Conservation (phyloP, 2,888 invertebrate genomes). For the Ichneumon xanthorius region DNA sequence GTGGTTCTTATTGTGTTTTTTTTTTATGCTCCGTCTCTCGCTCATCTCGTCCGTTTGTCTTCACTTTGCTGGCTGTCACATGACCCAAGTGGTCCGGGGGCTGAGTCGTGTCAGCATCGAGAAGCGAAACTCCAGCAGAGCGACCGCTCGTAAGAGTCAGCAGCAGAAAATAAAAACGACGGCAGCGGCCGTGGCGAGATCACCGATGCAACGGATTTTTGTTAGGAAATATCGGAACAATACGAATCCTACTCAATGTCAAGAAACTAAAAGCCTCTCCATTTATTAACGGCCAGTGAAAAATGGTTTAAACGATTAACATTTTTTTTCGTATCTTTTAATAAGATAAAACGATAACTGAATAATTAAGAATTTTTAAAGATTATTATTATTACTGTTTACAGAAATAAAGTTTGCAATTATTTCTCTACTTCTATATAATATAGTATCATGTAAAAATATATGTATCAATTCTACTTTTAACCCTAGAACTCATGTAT, state of each 20-base stretch:
- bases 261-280: not conserved
- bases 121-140: conserved; percentile 40
- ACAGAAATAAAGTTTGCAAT: too few relatives aligned
- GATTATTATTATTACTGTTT: not conserved
- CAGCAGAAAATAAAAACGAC: conserved; percentile 31
- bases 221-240: not conserved
- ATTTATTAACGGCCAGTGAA: not conserved
- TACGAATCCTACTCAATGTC: not conserved
- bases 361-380: too few relatives aligned
- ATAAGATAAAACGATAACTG: not conserved
- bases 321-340: too few relatives aligned
- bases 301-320: not conserved
- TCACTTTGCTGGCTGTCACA: conserved; percentile 57
- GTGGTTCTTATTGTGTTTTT: conserved; percentile 26
- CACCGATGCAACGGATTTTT: conserved; percentile 10
- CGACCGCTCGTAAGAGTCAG: not conserved
- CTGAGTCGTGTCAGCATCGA: conserved; percentile 39
- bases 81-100: conserved; percentile 38
- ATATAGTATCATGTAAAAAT: too few relatives aligned
- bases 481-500: too few relatives aligned
- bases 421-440: too few relatives aligned
- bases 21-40: conserved; percentile 27
- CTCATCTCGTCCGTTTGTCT: conserved; percentile 50
- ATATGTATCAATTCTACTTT: too few relatives aligned
- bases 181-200: not conserved